These are phyloP conservation scores for Rosalia funebris DNA, from an alignment of 2,888 invertebrate genomes.

Conservation along the genomic window DNA sequence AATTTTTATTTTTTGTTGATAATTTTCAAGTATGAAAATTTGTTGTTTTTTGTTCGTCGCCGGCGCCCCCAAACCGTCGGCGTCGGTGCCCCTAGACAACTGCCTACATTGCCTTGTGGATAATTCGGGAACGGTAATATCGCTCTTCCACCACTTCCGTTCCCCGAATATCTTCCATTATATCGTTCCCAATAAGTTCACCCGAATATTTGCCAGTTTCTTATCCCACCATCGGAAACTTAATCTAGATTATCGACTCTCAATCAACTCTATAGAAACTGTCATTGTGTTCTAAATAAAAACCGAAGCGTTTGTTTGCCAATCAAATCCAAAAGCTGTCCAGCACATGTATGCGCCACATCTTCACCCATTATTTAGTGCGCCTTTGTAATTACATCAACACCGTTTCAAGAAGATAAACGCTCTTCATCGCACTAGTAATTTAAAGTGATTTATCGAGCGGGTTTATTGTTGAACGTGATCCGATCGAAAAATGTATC, in stretches of 20 bases:
- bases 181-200: too few relatives aligned
- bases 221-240: background rate
- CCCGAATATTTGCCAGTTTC: background rate
- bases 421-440: conserved; percentile 52
- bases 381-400: conserved; percentile 47
- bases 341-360: conserved; percentile 11
- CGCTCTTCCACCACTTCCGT: too few relatives aligned
- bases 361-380: conserved; percentile 39
- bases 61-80: too few relatives aligned
- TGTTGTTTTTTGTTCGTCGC: too few relatives aligned
- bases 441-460: conserved; percentile 54
- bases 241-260: background rate
- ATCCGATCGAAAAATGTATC: conserved; percentile 29
- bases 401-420: conserved; percentile 46
- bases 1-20: too few relatives aligned
- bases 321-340: conserved; percentile 1
- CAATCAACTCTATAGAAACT: background rate
- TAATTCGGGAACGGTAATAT: too few relatives aligned
- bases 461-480: conserved; percentile 24
- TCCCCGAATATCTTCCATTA: too few relatives aligned
- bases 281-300: background rate
- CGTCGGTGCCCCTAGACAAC: too few relatives aligned
- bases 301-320: conserved; percentile 3
- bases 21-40: too few relatives aligned
- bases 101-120: too few relatives aligned